phyloP scores from a whole-genome alignment of 2,888 invertebrate genomes.

The Germaria angustata region DNA sequence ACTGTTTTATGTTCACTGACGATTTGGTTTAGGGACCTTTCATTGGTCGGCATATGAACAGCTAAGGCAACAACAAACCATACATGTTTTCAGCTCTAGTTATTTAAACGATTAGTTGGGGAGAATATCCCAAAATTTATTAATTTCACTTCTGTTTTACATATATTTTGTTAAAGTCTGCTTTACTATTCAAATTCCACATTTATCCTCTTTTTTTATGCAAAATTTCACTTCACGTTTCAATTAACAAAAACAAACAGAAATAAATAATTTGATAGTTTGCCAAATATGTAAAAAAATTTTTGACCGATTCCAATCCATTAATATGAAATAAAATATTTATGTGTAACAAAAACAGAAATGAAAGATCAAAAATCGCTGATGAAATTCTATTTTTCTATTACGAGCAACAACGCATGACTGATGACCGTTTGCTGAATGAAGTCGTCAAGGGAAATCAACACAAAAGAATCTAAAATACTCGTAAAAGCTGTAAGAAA shows the following conservation, averaged over 20 bases:
- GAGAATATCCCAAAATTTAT: no score
- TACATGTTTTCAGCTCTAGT: no score
- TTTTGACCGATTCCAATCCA: conserved; percentile 7
- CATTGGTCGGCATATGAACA: no score
- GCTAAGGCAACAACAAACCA: no score
- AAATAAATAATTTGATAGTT: background rate
- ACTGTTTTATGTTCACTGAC: no score
- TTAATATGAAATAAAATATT: conserved; percentile 27
- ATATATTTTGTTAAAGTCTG: no score
- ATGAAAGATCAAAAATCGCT: background rate
- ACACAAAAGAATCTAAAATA: conserved; percentile 28
- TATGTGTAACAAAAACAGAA: background rate
- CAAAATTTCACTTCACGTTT: no score
- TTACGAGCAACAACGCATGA: conserved; percentile 14
- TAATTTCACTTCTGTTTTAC: no score
- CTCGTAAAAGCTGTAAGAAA: conserved; percentile 13
- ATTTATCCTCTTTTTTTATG: no score
- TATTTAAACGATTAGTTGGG: no score
- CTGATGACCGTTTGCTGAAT: conserved; percentile 32
- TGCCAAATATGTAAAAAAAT: conserved; percentile 1
- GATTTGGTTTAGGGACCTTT: no score
- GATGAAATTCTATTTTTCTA: conserved; percentile 14
- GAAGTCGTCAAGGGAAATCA: conserved; percentile 52
- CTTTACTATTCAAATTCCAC: no score
- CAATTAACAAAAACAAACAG: background rate